These are phyloP conservation scores for Gymnopithys bicolor DNA, from an alignment of 2,797 vertebrate species.

Conservation along the genomic window DNA sequence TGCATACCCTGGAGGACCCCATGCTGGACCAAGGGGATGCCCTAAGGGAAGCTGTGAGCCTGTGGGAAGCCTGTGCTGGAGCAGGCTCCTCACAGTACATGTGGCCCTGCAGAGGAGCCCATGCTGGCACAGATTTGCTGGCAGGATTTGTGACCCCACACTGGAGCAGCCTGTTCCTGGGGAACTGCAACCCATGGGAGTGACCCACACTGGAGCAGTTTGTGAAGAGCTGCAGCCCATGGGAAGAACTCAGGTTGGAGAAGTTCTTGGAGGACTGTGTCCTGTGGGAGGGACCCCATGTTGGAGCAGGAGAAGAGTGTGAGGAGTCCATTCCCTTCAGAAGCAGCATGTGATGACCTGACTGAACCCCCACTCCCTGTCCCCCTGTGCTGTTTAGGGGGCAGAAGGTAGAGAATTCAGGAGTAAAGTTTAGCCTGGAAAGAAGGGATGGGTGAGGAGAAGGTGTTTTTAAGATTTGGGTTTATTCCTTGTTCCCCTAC, in stretches of 20 bases:
- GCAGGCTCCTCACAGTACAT: neutral
- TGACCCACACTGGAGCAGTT: neutral
- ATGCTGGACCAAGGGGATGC: rapidly evolving
- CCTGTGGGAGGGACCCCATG: neutral
- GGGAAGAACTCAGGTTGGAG: neutral
- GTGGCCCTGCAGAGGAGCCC: neutral
- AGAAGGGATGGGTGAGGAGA: neutral
- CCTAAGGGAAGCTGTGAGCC: neutral
- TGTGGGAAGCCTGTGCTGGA: neutral
- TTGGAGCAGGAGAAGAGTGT: neutral
- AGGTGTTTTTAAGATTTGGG: neutral
- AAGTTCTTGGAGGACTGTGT: neutral
- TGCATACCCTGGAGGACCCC: neutral
- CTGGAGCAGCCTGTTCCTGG: neutral
- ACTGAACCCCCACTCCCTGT: neutral
- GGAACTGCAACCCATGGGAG: neutral
- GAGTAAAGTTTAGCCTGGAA: neutral
- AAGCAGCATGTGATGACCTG: neutral
- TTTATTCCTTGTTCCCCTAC: neutral
- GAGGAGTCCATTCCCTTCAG: neutral
- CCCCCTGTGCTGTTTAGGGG: neutral
- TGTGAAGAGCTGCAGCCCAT: neutral
- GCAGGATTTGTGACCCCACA: neutral
- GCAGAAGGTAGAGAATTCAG: neutral
- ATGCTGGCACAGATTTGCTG: neutral